These are phyloP conservation scores for Trachops cirrhosus DNA, from an alignment of 2,797 vertebrate species.

Conservation along the genomic window DNA sequence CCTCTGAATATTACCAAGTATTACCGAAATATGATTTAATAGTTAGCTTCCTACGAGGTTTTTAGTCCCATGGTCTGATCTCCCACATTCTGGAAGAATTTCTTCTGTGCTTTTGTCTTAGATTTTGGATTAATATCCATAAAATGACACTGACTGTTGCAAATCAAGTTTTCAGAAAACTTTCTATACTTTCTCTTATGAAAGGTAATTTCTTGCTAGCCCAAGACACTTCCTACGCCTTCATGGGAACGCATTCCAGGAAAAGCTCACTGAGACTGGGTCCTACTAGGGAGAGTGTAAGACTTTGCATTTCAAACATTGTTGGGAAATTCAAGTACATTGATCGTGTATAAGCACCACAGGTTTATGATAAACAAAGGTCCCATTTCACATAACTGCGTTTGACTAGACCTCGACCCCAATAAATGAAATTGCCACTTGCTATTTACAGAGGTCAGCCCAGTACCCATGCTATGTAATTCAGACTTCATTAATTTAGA, in stretches of 20 bases:
- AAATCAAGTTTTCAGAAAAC: not conserved
- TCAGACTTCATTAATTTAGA: conserved; percentile 31
- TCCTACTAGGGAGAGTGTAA: not conserved
- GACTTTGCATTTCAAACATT: not conserved
- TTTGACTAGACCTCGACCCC: conserved; percentile 30
- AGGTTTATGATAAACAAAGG: conserved; percentile 18
- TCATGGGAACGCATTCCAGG: not conserved
- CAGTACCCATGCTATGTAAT: not conserved
- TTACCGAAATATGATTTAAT: not conserved
- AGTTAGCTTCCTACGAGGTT: not conserved
- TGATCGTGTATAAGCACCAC: not conserved
- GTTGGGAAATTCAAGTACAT: not conserved
- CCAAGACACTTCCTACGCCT: not conserved
- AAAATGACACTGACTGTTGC: not conserved
- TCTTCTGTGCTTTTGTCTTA: not conserved
- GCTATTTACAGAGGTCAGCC: conserved; percentile 44
- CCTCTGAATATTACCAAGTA: not conserved
- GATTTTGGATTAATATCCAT: conserved; percentile 12
- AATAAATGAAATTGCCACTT: conserved; percentile 49
- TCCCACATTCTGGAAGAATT: not conserved
- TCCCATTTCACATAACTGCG: not conserved
- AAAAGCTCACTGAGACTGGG: not conserved
- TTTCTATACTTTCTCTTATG: not conserved
- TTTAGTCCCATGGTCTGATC: not conserved
- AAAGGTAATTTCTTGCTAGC: not conserved